Evolutionary conservation across 2,113 vertebrate genomes (phyloP), one percentile per base, ranked within the genome.

Genomic region (Dasyurus viverrinus): DNA sequence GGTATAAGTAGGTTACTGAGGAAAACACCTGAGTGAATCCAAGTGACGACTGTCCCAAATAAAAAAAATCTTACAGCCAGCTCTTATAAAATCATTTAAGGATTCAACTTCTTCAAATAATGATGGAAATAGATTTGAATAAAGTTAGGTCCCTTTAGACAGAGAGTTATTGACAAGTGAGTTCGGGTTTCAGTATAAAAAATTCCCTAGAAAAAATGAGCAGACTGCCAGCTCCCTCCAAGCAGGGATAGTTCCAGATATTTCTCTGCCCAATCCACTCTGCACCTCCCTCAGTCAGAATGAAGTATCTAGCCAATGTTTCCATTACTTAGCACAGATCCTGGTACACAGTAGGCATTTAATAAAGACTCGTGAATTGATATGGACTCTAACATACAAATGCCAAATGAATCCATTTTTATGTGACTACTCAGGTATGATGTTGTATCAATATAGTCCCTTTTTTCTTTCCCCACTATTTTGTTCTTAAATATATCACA

Each of bases 11-110:
- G 25, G n/a, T 84, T 42, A 94, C 92, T 55, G 92, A 95, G 47
- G 91, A 96, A 95, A 94, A 89, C 47, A 94, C 91, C 92, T 92
- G 60, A 92, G 46, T 90, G 94, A 92, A 91, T 92, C 36, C n/a
- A 6, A 94, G 27, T 93, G 53, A 7, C 14, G 50, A 36, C 50
- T 90, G 24, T 54, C n/a, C 19, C 19, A 84, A 8, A 42, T 42
- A 30, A 42, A 23, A 22, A 84, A 84, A 84, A 42, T 22, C 68
- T 42, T 42, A 68, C 2, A 95, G 30, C 52, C 46, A 95, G n/a
- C 7, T 23, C 19, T n/a, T n/a, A 84, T 23, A 23, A 42, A 94
- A 53, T 53, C 52, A 93, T 54, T 92, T 60, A 95, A 94, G 68
- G 25, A 3, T 91, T 6, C 89, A 84, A 42, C 52, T 92, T 27